These are phyloP conservation scores for Bos indicus DNA, from an alignment of 2,113 vertebrate genomes.

Conservation along the genomic window DNA sequence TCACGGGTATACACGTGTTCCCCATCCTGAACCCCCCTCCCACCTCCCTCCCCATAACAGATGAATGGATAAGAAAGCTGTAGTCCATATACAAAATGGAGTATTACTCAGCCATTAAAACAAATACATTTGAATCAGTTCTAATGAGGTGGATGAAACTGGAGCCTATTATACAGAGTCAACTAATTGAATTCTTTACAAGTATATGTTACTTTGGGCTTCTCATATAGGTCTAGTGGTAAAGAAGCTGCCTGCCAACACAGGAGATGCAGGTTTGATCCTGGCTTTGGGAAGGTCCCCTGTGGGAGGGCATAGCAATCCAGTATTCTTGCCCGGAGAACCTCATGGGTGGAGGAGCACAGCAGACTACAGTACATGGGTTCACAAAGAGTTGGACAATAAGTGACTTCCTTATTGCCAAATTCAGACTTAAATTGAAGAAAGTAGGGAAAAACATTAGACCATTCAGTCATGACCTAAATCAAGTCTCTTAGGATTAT, in stretches of 20 bases:
- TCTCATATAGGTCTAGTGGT: accelerated
- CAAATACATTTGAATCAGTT: too few relatives aligned
- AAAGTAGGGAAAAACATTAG: neutral
- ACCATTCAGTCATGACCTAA: neutral
- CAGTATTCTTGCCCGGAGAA: neutral
- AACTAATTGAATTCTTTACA: neutral
- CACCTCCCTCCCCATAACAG: too few relatives aligned
- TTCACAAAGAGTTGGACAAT: neutral
- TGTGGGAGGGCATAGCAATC: neutral
- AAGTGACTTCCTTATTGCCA: neutral
- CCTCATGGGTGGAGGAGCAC: neutral
- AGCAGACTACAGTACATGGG: neutral
- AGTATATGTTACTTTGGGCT: neutral
- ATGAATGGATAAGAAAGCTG: too few relatives aligned
- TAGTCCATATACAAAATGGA: too few relatives aligned
- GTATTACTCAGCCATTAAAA: too few relatives aligned
- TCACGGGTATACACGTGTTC: too few relatives aligned
- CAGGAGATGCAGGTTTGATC: neutral
- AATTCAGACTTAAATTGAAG: neutral
- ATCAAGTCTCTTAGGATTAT: neutral
- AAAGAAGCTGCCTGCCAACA: neutral
- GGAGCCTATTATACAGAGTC: too few relatives aligned
- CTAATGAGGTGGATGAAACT: too few relatives aligned
- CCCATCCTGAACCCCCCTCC: too few relatives aligned
- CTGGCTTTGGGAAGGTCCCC: accelerated